Conservation (phyloP, 2,113 vertebrate species). For the Siniperca chuatsi region DNA sequence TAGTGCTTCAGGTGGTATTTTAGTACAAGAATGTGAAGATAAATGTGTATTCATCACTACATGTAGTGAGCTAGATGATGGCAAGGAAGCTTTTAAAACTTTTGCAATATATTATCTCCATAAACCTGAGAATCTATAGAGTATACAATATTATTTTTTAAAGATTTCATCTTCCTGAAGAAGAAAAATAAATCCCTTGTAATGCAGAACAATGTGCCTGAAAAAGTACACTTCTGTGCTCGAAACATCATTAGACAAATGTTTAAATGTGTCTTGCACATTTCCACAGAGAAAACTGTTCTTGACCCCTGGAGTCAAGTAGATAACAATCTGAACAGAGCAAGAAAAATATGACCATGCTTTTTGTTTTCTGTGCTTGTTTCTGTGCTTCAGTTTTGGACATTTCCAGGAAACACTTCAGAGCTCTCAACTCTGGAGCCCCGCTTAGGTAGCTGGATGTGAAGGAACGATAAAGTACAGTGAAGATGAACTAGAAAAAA, state of each 20-base stretch:
- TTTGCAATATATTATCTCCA: slow-evolving; percentile 66
- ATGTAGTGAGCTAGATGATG: slow-evolving; percentile 52
- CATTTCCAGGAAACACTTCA: slow-evolving; percentile 18
- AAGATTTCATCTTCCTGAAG: slow-evolving; percentile 35
- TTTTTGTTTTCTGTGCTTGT: slow-evolving; percentile 60
- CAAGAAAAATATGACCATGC: slow-evolving; percentile 32
- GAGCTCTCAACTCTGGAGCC: slow-evolving; percentile 16
- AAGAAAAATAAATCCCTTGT: slow-evolving; percentile 47
- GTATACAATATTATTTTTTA: slow-evolving; percentile 42
- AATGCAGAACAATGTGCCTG: slow-evolving; percentile 33
- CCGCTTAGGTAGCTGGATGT: slow-evolving; percentile 23
- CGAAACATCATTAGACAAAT: slow-evolving; percentile 38
- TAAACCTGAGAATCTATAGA: slow-evolving; percentile 79
- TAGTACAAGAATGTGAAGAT: slow-evolving; percentile 3
- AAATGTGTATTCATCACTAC: slow-evolving; percentile 33
- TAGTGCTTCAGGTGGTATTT: slow-evolving; percentile 36
- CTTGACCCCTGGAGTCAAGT: not conserved
- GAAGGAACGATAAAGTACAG: not conserved
- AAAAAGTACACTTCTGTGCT: slow-evolving; percentile 44
- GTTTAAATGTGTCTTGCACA: slow-evolving; percentile 63
- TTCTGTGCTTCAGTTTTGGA: slow-evolving; percentile 56
- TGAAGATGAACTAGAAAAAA: slow-evolving; percentile 50
- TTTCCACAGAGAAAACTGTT: slow-evolving; percentile 53
- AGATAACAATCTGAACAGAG: slow-evolving; percentile 23
- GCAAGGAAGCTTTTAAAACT: slow-evolving; percentile 66